These are phyloP conservation scores for Nasonovia ribisnigri DNA, from an alignment of 2,888 invertebrate species.

Conservation along the genomic window DNA sequence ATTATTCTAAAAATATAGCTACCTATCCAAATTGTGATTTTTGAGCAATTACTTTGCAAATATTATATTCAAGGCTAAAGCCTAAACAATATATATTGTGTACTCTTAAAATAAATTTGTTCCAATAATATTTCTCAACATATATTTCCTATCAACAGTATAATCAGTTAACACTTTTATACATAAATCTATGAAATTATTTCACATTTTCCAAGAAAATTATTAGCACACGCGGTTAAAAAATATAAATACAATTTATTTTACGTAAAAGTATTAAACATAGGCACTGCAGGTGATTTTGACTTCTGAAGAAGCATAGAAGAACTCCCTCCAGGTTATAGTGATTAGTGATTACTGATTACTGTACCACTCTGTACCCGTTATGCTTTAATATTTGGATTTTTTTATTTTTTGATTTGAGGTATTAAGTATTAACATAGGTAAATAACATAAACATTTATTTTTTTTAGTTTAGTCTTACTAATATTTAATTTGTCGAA, in stretches of 20 bases:
- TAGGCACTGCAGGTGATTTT: not conserved
- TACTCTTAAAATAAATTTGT: constrained; percentile 23
- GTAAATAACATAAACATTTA: not conserved
- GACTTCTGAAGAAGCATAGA: not conserved
- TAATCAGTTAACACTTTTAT: not conserved
- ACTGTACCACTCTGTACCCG: not conserved
- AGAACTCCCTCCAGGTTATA: not conserved
- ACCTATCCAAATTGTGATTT: constrained; percentile 29
- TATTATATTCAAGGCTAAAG: constrained; percentile 41
- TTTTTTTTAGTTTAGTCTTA: not conserved
- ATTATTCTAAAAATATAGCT: constrained; percentile 38
- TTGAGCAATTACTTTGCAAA: constrained; percentile 34
- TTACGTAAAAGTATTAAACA: not conserved
- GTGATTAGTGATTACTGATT: not conserved
- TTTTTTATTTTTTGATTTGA: not conserved
- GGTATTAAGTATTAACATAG: not conserved
- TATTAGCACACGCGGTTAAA: not conserved
- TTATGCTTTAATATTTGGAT: not conserved
- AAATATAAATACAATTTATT: not conserved
- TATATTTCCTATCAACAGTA: not conserved
- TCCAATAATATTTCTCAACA: constrained; percentile 29
- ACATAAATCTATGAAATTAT: not conserved
- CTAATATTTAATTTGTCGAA: not conserved
- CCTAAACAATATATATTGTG: not conserved
- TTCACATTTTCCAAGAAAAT: not conserved